Percentiles rank a stretch among this genome's conserved stretches.
Conservation (phyloP, 2,888 invertebrate genomes). For the Eledone cirrhosa region DNA sequence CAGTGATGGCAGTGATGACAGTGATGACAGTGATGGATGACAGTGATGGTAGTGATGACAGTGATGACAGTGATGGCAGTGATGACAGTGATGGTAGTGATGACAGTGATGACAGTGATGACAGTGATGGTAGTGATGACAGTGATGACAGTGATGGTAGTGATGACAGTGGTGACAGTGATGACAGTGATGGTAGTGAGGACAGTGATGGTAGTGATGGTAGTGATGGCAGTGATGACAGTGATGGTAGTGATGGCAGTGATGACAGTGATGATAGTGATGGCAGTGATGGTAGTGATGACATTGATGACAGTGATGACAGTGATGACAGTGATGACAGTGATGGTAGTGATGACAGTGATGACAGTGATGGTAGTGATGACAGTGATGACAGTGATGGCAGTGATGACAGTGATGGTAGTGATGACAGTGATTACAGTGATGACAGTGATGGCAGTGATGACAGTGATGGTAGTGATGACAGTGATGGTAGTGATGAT, state of each 20-base stretch:
- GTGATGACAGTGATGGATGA: too few species aligned
- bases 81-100: slow-evolving; percentile 12
- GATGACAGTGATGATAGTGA: slow-evolving; percentile 1
- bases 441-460: too few species aligned
- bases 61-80: slow-evolving; percentile 10
- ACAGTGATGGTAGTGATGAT: slow-evolving; percentile 8
- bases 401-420: too few species aligned
- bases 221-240: too few species aligned
- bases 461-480: neutral
- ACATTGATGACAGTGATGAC: neutral
- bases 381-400: neutral
- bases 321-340: slow-evolving; percentile 8
- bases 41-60: neutral
- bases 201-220: too few species aligned
- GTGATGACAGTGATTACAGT: too few species aligned
- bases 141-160: neutral
- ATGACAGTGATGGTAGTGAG: too few species aligned
- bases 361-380: slow-evolving; percentile 5
- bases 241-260: neutral
- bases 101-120: slow-evolving; percentile 13
- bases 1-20: slow-evolving; percentile 4
- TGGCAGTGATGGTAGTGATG: slow-evolving; percentile 7
- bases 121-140: slow-evolving; percentile 13
- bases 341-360: slow-evolving; percentile 10
- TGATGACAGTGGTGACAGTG: slow-evolving; percentile 19